phyloP scores from a whole-genome alignment of 2,113 vertebrate species.

The Apteryx mantelli region DNA sequence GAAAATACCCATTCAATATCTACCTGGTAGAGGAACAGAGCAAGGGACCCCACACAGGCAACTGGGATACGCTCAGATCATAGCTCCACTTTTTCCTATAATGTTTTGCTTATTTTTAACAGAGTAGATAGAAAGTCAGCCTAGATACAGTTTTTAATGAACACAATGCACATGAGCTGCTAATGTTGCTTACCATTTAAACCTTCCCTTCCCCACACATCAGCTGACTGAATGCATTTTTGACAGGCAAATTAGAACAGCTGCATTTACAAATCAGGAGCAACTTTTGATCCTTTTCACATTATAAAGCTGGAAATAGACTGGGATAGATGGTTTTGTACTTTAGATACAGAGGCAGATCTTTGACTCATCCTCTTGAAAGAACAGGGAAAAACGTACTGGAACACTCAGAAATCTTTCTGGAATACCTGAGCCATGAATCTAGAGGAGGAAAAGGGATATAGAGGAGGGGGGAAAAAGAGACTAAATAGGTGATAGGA shows the following conservation, averaged over 20 bases:
- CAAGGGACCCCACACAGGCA: not conserved
- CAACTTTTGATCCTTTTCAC: conserved; percentile 24
- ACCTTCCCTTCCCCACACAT: not conserved
- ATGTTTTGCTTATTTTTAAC: not conserved
- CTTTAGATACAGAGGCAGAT: not conserved
- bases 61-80: not conserved
- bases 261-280: conserved; percentile 19
- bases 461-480: not conserved
- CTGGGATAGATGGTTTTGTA: not conserved
- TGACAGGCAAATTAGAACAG: conserved; percentile 46
- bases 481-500: not conserved
- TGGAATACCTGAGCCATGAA: not conserved
- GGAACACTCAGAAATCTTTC: not conserved
- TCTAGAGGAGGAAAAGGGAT: not conserved
- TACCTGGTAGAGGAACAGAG: not conserved
- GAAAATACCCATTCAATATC: not conserved
- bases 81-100: not conserved
- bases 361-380: conserved; percentile 21
- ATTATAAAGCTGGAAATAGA: conserved; percentile 15
- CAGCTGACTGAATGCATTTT: conserved; percentile 14
- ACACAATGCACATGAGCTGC: not conserved
- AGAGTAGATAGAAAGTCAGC: not conserved
- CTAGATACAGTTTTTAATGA: not conserved
- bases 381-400: not conserved
- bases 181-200: not conserved